Conservation (phyloP, 1,140 invertebrate genomes). For the Aphaenogaster floridana region DNA sequence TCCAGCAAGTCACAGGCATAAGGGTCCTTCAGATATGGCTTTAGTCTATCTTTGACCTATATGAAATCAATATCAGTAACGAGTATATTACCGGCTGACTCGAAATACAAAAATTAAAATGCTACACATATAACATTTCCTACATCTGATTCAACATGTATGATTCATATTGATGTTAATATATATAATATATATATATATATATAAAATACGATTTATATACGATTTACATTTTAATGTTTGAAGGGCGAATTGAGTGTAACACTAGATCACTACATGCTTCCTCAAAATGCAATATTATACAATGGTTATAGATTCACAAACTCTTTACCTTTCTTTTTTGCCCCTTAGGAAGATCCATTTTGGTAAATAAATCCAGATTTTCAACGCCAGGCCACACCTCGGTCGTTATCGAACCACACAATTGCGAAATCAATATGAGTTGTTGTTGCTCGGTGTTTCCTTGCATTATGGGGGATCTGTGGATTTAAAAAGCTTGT, state of each 20-base stretch:
- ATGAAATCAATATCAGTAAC: conserved; percentile 64
- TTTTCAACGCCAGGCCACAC: conserved; percentile 98
- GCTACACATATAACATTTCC: too few relatives aligned
- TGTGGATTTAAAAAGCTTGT: conserved; percentile 47
- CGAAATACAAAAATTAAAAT: neutral
- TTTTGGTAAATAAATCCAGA: conserved; percentile 96
- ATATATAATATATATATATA: too few relatives aligned
- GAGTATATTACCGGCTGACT: neutral
- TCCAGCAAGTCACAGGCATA: conserved; percentile 98
- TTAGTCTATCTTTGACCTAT: conserved; percentile 95
- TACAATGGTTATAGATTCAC: neutral
- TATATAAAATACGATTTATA: too few relatives aligned
- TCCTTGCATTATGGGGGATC: conserved; percentile 95
- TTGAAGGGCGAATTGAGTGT: neutral
- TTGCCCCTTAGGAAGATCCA: conserved; percentile 96
- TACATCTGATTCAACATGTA: too few relatives aligned
- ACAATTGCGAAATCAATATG: conserved; percentile 97
- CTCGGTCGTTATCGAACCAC: conserved; percentile 97
- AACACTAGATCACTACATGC: neutral
- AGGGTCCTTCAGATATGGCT: conserved; percentile 97
- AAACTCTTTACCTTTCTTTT: conserved; percentile 92
- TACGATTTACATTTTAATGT: too few relatives aligned
- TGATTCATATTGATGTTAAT: too few relatives aligned
- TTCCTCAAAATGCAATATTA: neutral
- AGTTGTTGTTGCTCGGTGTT: conserved; percentile 98